These are phyloP conservation scores for Papilio glaucus DNA, from an alignment of 1,140 invertebrate species.

Conservation along the genomic window DNA sequence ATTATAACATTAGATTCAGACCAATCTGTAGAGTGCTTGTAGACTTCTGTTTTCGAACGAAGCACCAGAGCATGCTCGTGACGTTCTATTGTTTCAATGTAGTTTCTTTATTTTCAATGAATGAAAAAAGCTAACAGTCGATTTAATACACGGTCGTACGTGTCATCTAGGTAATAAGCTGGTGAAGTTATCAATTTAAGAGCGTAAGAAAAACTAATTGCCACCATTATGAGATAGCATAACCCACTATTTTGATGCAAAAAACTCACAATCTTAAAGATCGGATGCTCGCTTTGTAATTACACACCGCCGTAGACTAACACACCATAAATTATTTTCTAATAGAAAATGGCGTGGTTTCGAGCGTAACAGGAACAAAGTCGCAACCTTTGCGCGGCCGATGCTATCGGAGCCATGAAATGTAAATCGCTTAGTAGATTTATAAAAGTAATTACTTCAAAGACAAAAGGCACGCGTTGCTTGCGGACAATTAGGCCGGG, in stretches of 20 bases:
- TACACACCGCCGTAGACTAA: slow-evolving; percentile 15
- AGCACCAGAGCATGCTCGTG: too few species aligned
- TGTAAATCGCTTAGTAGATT: slow-evolving; percentile 65
- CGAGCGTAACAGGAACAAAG: slow-evolving; percentile 56
- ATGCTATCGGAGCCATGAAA: slow-evolving; percentile 50
- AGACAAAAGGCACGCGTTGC: slow-evolving; percentile 62
- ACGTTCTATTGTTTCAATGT: too few species aligned
- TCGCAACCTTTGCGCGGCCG: slow-evolving; percentile 55
- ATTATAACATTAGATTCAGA: too few species aligned
- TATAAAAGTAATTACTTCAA: slow-evolving; percentile 65
- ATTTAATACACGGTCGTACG: not conserved
- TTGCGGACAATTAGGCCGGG: slow-evolving; percentile 57
- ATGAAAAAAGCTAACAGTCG: not conserved
- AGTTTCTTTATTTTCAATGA: too few species aligned
- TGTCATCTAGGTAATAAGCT: not conserved
- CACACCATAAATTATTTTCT: slow-evolving; percentile 47
- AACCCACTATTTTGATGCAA: slow-evolving; percentile 8
- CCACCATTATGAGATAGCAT: not conserved
- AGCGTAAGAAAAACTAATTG: not conserved
- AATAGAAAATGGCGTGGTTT: slow-evolving; percentile 36
- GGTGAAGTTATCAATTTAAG: not conserved
- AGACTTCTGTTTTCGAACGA: too few species aligned
- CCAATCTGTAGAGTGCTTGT: too few species aligned
- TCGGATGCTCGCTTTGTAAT: slow-evolving; percentile 31
- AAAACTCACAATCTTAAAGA: slow-evolving; percentile 8